Percentiles rank a stretch among this genome's conserved stretches.
Evolutionary conservation across 1,140 invertebrate species (phyloP).

Genomic region (Heliothis subflexa): DNA sequence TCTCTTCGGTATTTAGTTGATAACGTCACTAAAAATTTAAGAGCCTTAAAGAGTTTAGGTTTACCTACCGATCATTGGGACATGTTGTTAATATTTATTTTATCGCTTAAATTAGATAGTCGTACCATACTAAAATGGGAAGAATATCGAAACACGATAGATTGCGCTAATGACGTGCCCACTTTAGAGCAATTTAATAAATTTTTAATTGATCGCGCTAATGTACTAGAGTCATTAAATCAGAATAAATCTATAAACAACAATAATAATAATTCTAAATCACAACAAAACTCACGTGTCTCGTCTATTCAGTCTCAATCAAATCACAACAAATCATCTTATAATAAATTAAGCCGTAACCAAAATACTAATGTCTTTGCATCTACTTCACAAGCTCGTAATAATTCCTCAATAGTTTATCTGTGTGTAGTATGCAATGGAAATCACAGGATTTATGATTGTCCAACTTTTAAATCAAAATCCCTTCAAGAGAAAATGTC

Average conservation of each 20-base stretch:
- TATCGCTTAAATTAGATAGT: constrained; percentile 33
- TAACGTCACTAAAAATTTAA: constrained; percentile 51
- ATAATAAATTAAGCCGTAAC: no score
- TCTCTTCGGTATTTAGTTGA: constrained; percentile 51
- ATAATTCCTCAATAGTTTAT: background rate
- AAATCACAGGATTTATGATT: constrained; percentile 37
- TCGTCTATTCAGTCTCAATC: no score
- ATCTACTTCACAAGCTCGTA: background rate
- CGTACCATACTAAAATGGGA: constrained; percentile 51
- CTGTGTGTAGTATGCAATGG: constrained; percentile 14
- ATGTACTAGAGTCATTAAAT: constrained; percentile 52
- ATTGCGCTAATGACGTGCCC: constrained; percentile 29
- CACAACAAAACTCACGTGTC: no score
- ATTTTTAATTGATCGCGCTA: constrained; percentile 53
- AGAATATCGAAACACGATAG: constrained; percentile 43
- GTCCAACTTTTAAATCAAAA: constrained; percentile 21
- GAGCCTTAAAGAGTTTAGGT: constrained; percentile 47
- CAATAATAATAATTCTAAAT: background rate
- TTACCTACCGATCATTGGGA: constrained; percentile 47
- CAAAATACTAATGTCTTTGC: no score
- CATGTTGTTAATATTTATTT: constrained; percentile 46
- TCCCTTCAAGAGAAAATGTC: background rate
- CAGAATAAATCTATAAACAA: constrained; percentile 29
- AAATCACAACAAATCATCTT: no score
- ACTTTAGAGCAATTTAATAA: constrained; percentile 49